These are phyloP conservation scores for Chironomus striatipennis DNA, from an alignment of 1,140 invertebrate species.

Conservation along the genomic window DNA sequence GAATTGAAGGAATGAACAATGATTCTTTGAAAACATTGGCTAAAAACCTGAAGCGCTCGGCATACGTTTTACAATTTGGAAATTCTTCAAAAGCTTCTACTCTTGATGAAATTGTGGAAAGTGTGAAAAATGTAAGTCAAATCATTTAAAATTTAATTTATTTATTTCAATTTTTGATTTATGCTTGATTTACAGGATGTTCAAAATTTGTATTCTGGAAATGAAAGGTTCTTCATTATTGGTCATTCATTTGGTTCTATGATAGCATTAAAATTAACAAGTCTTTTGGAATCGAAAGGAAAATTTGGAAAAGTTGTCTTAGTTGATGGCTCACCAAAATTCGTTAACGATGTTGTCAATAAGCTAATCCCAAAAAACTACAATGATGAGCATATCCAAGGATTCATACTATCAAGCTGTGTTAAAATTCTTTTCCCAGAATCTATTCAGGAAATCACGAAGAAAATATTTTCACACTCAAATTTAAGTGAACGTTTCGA, in stretches of 20 bases:
- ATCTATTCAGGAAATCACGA: slow-evolving; percentile 29
- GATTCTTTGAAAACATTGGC: slow-evolving; percentile 35
- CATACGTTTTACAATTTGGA: slow-evolving; percentile 32
- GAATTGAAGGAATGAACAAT: slow-evolving; percentile 65
- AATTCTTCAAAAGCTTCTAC: slow-evolving; percentile 27
- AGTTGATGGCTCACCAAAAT: slow-evolving; percentile 51
- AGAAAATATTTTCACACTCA: slow-evolving; percentile 25
- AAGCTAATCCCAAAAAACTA: slow-evolving; percentile 33
- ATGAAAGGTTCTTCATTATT: background rate
- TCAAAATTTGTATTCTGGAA: background rate
- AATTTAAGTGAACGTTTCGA: slow-evolving; percentile 31
- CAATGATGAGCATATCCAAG: slow-evolving; percentile 44
- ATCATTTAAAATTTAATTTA: slow-evolving; percentile 37
- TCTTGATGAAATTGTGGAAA: background rate
- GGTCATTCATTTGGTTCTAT: background rate
- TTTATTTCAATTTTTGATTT: slow-evolving; percentile 26
- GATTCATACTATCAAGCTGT: slow-evolving; percentile 44
- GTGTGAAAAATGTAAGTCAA: slow-evolving; percentile 30
- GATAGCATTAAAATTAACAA: slow-evolving; percentile 46
- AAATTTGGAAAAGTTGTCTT: slow-evolving; percentile 45
- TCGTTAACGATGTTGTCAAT: slow-evolving; percentile 40
- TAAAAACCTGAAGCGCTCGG: slow-evolving; percentile 28
- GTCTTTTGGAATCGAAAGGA: slow-evolving; percentile 48
- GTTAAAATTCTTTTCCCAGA: slow-evolving; percentile 45
- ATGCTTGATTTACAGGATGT: background rate